These are phyloP conservation scores for Drosophila affinis DNA, from an alignment of 2,888 invertebrate species.

Conservation along the genomic window DNA sequence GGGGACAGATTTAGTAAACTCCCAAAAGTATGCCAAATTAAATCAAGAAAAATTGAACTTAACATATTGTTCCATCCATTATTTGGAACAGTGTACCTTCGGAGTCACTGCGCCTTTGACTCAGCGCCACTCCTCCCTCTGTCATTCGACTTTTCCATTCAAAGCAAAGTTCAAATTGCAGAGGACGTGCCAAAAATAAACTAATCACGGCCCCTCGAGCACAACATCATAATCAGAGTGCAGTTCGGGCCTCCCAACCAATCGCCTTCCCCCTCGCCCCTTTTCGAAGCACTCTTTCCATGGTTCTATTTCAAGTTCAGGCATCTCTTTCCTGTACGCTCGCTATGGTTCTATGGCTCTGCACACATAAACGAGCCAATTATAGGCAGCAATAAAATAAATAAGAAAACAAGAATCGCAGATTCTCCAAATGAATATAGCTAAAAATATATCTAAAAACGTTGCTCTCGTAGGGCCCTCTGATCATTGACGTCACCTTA, in stretches of 20 bases:
- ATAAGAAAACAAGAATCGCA: slow-evolving; percentile 54
- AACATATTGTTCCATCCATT: neutral
- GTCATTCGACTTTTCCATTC: slow-evolving; percentile 28
- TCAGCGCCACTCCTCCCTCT: slow-evolving; percentile 46
- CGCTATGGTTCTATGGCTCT: neutral
- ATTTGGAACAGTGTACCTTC: slow-evolving; percentile 34
- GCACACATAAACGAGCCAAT: slow-evolving; percentile 65
- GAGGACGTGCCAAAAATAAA: slow-evolving; percentile 61
- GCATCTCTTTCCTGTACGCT: neutral
- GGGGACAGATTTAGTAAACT: neutral
- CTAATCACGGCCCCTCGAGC: slow-evolving; percentile 45
- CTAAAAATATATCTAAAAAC: slow-evolving; percentile 53
- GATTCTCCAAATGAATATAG: slow-evolving; percentile 47
- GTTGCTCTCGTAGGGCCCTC: slow-evolving; percentile 42
- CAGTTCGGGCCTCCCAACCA: slow-evolving; percentile 3
- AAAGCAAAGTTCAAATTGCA: slow-evolving; percentile 60
- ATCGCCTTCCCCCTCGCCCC: slow-evolving; percentile 1
- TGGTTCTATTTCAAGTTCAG: slow-evolving; percentile 68
- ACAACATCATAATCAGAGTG: slow-evolving; percentile 64
- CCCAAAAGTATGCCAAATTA: slow-evolving; percentile 26
- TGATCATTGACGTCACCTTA: slow-evolving; percentile 68
- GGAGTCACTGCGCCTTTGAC: slow-evolving; percentile 41
- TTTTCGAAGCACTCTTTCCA: slow-evolving; percentile 10
- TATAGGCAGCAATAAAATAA: slow-evolving; percentile 69
- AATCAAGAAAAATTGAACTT: neutral